Evolutionary conservation across 2,888 invertebrate genomes (phyloP).

Genomic region (Digitonthophagus gazella): DNA sequence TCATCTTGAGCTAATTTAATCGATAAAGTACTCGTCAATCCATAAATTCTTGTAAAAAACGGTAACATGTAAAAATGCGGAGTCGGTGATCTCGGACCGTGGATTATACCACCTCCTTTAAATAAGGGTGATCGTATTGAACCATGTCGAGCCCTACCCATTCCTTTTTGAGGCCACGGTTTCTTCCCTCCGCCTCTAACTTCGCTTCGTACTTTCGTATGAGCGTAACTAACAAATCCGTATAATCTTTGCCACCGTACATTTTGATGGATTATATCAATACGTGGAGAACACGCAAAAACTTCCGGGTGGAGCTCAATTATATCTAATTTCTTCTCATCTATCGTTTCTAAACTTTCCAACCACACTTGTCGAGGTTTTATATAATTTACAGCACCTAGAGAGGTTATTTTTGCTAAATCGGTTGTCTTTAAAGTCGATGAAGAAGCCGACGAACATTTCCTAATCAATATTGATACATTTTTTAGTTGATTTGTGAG

Average conservation of each 20-base stretch:
- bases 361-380: conserved; percentile 81
- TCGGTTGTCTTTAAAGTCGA: conserved; percentile 24
- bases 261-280: conserved; percentile 86
- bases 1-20: conserved; percentile 95
- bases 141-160: conserved; percentile 88
- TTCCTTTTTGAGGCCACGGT: conserved; percentile 96
- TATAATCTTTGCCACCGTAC: conserved; percentile 83
- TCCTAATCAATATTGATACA: conserved; percentile 26
- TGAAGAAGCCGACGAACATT: conserved; percentile 34
- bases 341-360: conserved; percentile 74
- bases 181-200: conserved; percentile 86
- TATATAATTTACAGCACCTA: conserved; percentile 55
- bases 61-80: conserved; percentile 94
- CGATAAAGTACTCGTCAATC: conserved; percentile 80
- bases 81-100: conserved; percentile 90
- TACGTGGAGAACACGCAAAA: conserved; percentile 77
- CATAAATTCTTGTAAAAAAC: conserved; percentile 70
- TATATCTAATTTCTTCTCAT: conserved; percentile 78
- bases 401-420: conserved; percentile 9
- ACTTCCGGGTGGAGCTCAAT: conserved; percentile 87
- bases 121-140: conserved; percentile 88
- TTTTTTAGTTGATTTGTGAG: conserved; percentile 32
- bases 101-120: conserved; percentile 77
- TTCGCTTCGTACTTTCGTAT: conserved; percentile 79
- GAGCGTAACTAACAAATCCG: conserved; percentile 76